A percentile compares a stretch with the other conserved stretches of the same genome.
Conservation (phyloP, 2,113 vertebrate species). For the Oncorhynchus clarkii region DNA sequence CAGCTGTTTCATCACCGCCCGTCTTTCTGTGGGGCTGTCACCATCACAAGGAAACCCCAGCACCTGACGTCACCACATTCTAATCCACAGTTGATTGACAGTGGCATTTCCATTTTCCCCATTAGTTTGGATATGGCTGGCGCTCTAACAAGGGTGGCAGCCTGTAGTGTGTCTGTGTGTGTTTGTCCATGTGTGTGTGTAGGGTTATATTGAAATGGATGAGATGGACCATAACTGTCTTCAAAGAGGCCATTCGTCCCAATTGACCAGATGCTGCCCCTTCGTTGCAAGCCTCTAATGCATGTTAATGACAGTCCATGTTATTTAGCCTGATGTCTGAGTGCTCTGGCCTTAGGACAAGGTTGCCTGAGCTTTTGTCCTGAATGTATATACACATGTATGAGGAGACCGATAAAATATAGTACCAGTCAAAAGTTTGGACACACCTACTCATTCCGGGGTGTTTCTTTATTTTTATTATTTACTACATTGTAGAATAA, state of each 20-base stretch:
- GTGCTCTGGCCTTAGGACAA: slow-evolving; percentile 25
- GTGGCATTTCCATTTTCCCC: slow-evolving; percentile 29
- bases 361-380: slow-evolving; percentile 29
- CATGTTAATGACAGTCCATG: slow-evolving; percentile 28
- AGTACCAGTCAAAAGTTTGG: no score
- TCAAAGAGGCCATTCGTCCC: slow-evolving; percentile 13
- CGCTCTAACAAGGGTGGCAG: no score
- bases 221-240: slow-evolving; percentile 12
- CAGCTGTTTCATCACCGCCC: not conserved
- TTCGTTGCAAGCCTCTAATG: slow-evolving; percentile 22
- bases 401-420: slow-evolving; percentile 29
- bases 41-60: slow-evolving; percentile 20
- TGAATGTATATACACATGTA: slow-evolving; percentile 17
- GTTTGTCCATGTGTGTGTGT: slow-evolving; percentile 1
- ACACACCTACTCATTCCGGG: no score
- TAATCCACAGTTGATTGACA: slow-evolving; percentile 31
- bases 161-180: slow-evolving; percentile 20
- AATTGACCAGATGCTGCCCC: slow-evolving; percentile 9
- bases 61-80: slow-evolving; percentile 20
- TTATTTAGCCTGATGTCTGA: not conserved
- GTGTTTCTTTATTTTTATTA: no score
- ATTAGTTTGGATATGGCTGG: slow-evolving; percentile 32
- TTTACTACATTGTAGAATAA: no score
- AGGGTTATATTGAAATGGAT: not conserved
- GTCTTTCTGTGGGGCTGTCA: not conserved